Conservation (phyloP, 2,797 vertebrate genomes). For the Poeciliopsis gracilis region DNA sequence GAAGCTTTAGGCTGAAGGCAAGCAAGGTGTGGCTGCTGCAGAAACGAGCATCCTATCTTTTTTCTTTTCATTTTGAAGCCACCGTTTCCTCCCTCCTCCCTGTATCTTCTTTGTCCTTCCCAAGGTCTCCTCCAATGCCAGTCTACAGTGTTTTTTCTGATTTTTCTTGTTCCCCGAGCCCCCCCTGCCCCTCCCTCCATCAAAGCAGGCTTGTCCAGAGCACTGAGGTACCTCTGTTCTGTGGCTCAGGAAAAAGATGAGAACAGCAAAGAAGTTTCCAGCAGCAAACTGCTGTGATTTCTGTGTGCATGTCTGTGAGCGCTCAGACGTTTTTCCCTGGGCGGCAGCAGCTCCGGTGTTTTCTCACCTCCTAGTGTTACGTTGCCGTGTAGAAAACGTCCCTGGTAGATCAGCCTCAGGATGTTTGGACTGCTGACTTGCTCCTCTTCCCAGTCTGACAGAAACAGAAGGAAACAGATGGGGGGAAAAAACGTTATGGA, state of each 20-base stretch:
- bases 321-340: conserved; percentile 16
- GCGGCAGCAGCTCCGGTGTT: conserved; percentile 34
- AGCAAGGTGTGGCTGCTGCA: conserved; percentile 21
- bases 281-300: conserved; percentile 57
- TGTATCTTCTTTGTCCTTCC: conserved; percentile 44
- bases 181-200: conserved; percentile 56
- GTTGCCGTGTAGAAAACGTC: conserved; percentile 97
- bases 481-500: conserved; percentile 23
- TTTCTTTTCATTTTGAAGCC: conserved; percentile 19
- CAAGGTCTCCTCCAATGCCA: conserved; percentile 45
- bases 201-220: conserved; percentile 75
- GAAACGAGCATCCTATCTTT: conserved; percentile 28
- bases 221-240: conserved; percentile 77
- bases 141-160: conserved; percentile 59
- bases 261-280: conserved; percentile 68
- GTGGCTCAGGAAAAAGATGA: conserved; percentile 62
- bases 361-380: conserved; percentile 97
- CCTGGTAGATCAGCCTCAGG: conserved; percentile 98
- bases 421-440: conserved; percentile 98
- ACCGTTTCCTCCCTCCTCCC: conserved; percentile 6
- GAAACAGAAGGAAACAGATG: conserved; percentile 26
- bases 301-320: conserved; percentile 24
- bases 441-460: conserved; percentile 96
- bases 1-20: conserved; percentile 30
- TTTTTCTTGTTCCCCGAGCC: conserved; percentile 68